Evolutionary conservation across 2,113 vertebrate genomes (phyloP).

Genomic region (Poeciliopsis retropinna): DNA sequence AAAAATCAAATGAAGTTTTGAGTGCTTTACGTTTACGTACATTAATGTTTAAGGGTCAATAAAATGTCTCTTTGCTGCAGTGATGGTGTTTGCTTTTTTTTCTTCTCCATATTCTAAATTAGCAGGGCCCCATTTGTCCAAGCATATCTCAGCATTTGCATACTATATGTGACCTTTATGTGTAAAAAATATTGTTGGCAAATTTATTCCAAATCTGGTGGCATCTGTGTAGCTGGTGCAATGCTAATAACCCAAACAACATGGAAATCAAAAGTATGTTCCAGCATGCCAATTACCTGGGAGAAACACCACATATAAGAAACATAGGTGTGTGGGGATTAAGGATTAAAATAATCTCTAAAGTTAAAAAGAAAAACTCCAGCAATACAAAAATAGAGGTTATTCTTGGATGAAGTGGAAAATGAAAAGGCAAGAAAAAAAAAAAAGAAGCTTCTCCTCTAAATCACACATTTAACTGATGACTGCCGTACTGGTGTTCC

Average conservation of each 20-base stretch:
- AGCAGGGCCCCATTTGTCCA: neutral
- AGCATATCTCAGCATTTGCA: neutral
- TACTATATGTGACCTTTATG: neutral
- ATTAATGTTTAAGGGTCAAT: neutral
- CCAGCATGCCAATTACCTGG: constrained; percentile 30
- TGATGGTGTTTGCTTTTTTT: neutral
- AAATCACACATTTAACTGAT: constrained; percentile 9
- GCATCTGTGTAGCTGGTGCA: constrained; percentile 1
- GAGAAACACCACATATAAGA: constrained; percentile 7
- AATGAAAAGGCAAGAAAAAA: neutral
- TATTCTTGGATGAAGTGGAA: constrained; percentile 12
- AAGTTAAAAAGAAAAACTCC: neutral
- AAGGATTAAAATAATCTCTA: constrained; percentile 32
- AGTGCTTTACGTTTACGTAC: neutral
- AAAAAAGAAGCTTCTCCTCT: neutral
- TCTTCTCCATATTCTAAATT: neutral
- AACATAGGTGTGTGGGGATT: neutral
- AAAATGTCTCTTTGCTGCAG: neutral
- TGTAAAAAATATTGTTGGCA: neutral
- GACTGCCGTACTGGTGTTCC: constrained; percentile 10
- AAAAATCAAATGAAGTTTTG: neutral
- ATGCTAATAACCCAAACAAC: constrained; percentile 15
- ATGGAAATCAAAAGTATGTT: constrained; percentile 11
- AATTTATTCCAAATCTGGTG: neutral
- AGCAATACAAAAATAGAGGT: neutral